These are phyloP conservation scores for Chromobotia macracanthus DNA, from an alignment of 2,797 vertebrate species.

Conservation along the genomic window DNA sequence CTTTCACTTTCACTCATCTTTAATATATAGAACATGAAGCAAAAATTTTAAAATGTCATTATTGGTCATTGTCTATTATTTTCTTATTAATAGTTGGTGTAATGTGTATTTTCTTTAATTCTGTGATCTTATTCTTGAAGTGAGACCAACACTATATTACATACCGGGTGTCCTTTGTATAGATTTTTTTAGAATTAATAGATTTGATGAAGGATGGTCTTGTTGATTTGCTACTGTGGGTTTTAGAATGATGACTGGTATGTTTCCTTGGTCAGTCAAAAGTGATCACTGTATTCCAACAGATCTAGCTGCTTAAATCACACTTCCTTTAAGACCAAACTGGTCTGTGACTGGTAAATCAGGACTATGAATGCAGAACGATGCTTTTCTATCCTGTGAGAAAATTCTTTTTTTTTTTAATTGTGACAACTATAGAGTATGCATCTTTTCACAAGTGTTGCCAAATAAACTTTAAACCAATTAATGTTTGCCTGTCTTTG, in stretches of 20 bases:
- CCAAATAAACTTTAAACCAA: slow-evolving; percentile 74
- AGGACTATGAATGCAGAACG: slow-evolving; percentile 40
- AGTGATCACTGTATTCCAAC: slow-evolving; percentile 38
- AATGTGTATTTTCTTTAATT: background rate
- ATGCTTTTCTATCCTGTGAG: slow-evolving; percentile 22
- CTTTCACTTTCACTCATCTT: background rate
- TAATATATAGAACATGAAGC: background rate
- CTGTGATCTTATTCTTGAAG: slow-evolving; percentile 12
- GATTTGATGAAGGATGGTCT: slow-evolving; percentile 2
- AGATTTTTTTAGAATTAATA: background rate
- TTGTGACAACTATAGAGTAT: background rate
- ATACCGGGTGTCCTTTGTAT: background rate
- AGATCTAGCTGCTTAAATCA: slow-evolving; percentile 33
- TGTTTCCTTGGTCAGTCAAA: slow-evolving; percentile 6
- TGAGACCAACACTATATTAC: background rate
- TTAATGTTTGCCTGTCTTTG: slow-evolving; percentile 76
- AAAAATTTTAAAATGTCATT: background rate
- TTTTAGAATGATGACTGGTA: background rate
- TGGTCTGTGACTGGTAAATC: slow-evolving; percentile 31
- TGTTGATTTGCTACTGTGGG: slow-evolving; percentile 38
- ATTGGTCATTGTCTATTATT: background rate
- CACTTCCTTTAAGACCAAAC: slow-evolving; percentile 18
- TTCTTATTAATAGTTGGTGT: background rate
- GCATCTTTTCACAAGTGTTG: slow-evolving; percentile 66
- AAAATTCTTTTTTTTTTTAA: slow-evolving; percentile 25